phyloP scores from a whole-genome alignment of 1,140 invertebrate genomes.

The Achatina immaculata region DNA sequence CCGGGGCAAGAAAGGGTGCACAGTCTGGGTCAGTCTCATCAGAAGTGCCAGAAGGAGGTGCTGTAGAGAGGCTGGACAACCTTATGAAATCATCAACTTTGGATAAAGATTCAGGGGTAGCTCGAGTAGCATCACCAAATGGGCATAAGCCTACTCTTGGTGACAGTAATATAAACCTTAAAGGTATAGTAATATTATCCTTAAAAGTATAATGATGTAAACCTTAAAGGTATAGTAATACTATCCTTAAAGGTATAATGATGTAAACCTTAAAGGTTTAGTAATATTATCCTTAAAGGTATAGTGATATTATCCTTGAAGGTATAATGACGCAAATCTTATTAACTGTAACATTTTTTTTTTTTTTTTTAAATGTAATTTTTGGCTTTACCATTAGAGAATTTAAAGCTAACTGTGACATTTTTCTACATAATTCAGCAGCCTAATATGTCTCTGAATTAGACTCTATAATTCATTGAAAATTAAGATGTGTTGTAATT shows the following conservation, averaged over 20 bases:
- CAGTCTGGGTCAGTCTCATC: slow-evolving; percentile 16
- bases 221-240: slow-evolving; percentile 50
- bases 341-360: background rate
- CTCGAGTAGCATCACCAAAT: background rate
- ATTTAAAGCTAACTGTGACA: too few species aligned
- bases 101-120: slow-evolving; percentile 18
- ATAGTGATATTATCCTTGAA: slow-evolving; percentile 42
- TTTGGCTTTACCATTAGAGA: too few species aligned
- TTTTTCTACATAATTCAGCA: too few species aligned
- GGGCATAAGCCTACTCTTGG: slow-evolving; percentile 27
- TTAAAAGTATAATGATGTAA: slow-evolving; percentile 48
- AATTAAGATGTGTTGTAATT: too few species aligned
- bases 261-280: slow-evolving; percentile 55
- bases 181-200: slow-evolving; percentile 46
- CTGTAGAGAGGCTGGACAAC: slow-evolving; percentile 76
- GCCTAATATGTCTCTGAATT: too few species aligned
- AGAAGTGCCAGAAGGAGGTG: slow-evolving; percentile 41
- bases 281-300: too few species aligned
- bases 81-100: slow-evolving; percentile 73
- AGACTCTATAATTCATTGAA: too few species aligned
- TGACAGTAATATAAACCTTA: slow-evolving; percentile 49
- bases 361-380: too few species aligned
- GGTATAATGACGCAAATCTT: background rate
- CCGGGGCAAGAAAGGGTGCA: slow-evolving; percentile 16
- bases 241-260: too few species aligned